phyloP scores from a whole-genome alignment of 2,888 invertebrate genomes.

The Andrena trimmerana region DNA sequence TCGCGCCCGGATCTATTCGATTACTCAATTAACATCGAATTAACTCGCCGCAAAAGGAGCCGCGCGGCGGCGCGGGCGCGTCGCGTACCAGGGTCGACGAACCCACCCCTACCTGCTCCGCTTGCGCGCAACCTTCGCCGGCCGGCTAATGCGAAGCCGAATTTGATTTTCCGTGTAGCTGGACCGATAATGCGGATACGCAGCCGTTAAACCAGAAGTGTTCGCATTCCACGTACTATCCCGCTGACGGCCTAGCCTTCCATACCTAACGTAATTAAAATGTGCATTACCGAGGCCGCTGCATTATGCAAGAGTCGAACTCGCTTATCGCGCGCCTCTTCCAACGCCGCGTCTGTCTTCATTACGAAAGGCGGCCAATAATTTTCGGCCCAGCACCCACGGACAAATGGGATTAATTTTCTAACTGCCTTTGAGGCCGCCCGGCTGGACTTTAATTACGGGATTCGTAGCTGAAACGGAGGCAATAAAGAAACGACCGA shows the following conservation, averaged over 20 bases:
- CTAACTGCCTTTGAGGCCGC: background rate
- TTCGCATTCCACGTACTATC: slow-evolving; percentile 59
- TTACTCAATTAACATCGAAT: slow-evolving; percentile 30
- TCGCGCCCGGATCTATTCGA: background rate
- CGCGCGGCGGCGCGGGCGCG: background rate
- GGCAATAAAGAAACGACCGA: background rate
- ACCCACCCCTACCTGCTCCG: background rate
- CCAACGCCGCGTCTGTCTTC: slow-evolving; percentile 26
- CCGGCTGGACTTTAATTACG: background rate
- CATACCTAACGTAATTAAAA: slow-evolving; percentile 76
- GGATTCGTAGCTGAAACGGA: background rate
- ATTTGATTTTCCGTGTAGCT: slow-evolving; percentile 70
- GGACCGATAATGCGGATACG: slow-evolving; percentile 71
- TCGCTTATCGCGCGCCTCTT: slow-evolving; percentile 30
- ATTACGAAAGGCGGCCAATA: slow-evolving; percentile 30
- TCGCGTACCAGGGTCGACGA: background rate
- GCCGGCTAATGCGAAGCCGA: slow-evolving; percentile 60
- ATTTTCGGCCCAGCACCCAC: background rate
- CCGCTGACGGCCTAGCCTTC: slow-evolving; percentile 60
- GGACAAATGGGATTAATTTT: background rate
- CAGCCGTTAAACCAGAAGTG: slow-evolving; percentile 70
- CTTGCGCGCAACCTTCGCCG: slow-evolving; percentile 46
- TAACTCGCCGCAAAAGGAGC: slow-evolving; percentile 22
- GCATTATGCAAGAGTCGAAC: slow-evolving; percentile 66
- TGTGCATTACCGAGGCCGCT: slow-evolving; percentile 73